These are phyloP conservation scores for Nymphalis urticae DNA, from an alignment of 2,888 invertebrate genomes.

Conservation along the genomic window DNA sequence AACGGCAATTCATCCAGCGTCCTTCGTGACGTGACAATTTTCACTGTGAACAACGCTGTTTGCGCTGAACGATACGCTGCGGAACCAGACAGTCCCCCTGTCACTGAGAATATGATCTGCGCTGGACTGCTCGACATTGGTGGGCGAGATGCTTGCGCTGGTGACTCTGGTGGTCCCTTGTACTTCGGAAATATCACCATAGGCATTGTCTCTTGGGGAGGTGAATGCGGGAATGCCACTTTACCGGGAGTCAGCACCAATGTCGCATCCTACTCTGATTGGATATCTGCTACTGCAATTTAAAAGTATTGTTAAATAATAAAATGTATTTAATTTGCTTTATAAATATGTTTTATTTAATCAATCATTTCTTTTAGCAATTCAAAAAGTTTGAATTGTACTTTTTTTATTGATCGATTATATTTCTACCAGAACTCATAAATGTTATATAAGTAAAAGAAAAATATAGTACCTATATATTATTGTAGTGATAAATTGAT, in stretches of 20 bases:
- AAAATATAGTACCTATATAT: too few species aligned
- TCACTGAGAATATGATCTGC: constrained; percentile 66
- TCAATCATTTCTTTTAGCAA: background rate
- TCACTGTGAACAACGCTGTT: constrained; percentile 49
- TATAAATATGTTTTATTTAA: constrained; percentile 29
- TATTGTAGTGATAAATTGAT: too few species aligned
- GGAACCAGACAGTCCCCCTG: constrained; percentile 20
- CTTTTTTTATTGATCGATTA: too few species aligned
- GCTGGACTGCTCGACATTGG: constrained; percentile 55
- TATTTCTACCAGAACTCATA: too few species aligned
- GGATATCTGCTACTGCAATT: constrained; percentile 49
- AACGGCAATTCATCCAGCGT: constrained; percentile 42
- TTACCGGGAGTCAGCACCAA: constrained; percentile 75
- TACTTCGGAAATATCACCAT: constrained; percentile 59
- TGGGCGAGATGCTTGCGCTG: constrained; percentile 62
- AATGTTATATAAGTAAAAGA: too few species aligned
- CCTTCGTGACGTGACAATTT: constrained; percentile 49
- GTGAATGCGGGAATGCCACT: constrained; percentile 65
- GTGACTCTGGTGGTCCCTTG: constrained; percentile 77
- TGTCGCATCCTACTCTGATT: constrained; percentile 56
- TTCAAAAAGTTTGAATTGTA: too few species aligned
- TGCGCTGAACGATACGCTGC: constrained; percentile 52
- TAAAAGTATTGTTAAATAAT: constrained; percentile 16
- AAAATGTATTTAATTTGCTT: background rate
- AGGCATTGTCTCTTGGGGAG: constrained; percentile 76